phyloP scores from a whole-genome alignment of 2,113 vertebrate species.

The Mobula hypostoma region DNA sequence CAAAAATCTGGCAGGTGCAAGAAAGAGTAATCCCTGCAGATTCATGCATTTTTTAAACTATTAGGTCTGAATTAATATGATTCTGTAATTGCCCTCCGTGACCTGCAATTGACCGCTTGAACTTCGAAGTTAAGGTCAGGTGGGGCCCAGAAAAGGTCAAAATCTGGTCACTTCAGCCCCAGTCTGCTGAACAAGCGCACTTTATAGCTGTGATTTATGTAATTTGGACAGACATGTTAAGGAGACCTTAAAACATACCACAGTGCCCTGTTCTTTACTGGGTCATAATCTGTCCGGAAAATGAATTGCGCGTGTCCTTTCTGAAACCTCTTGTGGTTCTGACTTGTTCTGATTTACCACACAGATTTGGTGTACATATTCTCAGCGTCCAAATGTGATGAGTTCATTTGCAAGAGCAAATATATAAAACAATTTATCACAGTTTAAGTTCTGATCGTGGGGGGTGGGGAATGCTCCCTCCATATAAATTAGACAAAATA shows the following conservation, averaged over 20 bases:
- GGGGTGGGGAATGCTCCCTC: background rate
- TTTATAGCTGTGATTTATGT: slow-evolving; percentile 90
- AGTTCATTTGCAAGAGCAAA: slow-evolving; percentile 53
- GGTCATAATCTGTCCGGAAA: slow-evolving; percentile 62
- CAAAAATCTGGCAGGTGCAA: slow-evolving; percentile 25
- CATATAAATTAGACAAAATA: background rate
- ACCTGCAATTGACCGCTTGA: slow-evolving; percentile 93
- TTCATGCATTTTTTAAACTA: slow-evolving; percentile 45
- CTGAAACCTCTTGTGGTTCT: slow-evolving; percentile 66
- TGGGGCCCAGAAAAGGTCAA: slow-evolving; percentile 81
- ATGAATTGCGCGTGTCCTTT: slow-evolving; percentile 75
- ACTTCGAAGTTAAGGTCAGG: slow-evolving; percentile 81
- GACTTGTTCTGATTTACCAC: slow-evolving; percentile 70
- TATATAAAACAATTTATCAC: background rate
- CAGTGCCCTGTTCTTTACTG: slow-evolving; percentile 52
- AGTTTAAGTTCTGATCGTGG: slow-evolving; percentile 22
- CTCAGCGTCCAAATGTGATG: slow-evolving; percentile 51
- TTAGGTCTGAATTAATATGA: slow-evolving; percentile 63
- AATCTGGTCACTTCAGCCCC: slow-evolving; percentile 69
- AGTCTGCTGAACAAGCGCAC: slow-evolving; percentile 65
- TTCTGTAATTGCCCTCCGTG: slow-evolving; percentile 58
- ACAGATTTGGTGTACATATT: slow-evolving; percentile 46
- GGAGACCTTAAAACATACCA: slow-evolving; percentile 66
- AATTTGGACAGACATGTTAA: slow-evolving; percentile 76
- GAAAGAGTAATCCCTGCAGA: background rate